Base-by-base conservation (phyloP, 2,797 vertebrate genomes). In the Trachops cirrhosus region DNA sequence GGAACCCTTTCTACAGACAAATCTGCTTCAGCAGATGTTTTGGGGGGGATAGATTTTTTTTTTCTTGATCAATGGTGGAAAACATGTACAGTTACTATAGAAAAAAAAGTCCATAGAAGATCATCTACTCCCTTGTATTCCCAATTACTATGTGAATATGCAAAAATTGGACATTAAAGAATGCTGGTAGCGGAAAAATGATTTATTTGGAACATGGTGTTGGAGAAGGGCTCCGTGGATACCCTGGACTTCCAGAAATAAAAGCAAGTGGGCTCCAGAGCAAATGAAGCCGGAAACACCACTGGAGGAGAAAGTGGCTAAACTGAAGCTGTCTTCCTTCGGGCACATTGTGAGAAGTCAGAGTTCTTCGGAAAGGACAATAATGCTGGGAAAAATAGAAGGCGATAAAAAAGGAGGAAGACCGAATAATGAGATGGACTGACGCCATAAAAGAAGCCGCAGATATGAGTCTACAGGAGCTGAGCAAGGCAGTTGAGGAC, bases 21-120 rank as follows among this genome's bases (percentile, higher is more conserved):
- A 96, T 92, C 92, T 96, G 91, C 0, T 19, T 71, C 95, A 95
- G 92, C 96, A 97, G 96, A 96, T 94, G 92, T 94, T 97, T 93
- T 50, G 21, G 34, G 68, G 74, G 94, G 92, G 79, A 82, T 91
- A 86, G 93, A 48, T 73, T 75, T 91, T 19, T 86, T 26, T 26
- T 79, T 73, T 93, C 68, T 80, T 93, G 39, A 70, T 94, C 85
- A 89, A 89, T 92, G 80, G 48, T 70, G 22, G 41, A 86, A 96
- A 93, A 44, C 7, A 46, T 85, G 22, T 78, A 86, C 11, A 84
- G 82, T 86, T 75, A 39, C 59, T 21, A 70, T 4, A 52, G 86
- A 80, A 75, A 80, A 34, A 46, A 57, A 34, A 46, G 26, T 54
- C 19, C 22, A 19, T 48, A 44, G 11, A 1, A 70, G 34, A 71